Base-by-base conservation (phyloP, 2,888 invertebrate genomes). In the Ametastegia equiseti region DNA sequence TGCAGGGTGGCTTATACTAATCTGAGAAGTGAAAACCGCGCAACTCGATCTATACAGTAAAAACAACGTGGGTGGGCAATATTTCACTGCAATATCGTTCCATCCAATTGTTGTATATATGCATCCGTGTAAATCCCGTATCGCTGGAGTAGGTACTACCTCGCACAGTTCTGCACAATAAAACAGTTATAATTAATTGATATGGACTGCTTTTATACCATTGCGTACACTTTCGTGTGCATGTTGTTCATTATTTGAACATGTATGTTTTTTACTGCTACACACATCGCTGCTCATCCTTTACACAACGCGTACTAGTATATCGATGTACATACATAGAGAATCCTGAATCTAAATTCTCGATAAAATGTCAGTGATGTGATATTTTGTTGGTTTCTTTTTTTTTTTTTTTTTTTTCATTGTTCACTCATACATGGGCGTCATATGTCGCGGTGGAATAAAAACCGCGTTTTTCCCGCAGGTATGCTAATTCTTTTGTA, bases 1-100 rank as follows among this genome's bases (percentile, higher is more conserved):
- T 42, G 27, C 42, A 13, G 45, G 65, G 3, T 39, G 36, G 39
- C 19, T n/a, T 67, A n/a, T 5, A 47, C 57, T 54, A 75, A 75
- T 75, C 57, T 75, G 23, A 54, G 54, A 75, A 75, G 54, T 75
- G 75, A 75, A 75, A 75, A 75, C 75, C 75, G 54, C 50, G 54
- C 27, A 19, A 45, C 23, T 45, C 50, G 19, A n/a, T n/a, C n/a
- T n/a, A n/a, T n/a, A n/a, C 23, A 7, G 54, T 57, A 54, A 19
- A 75, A 75, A 75, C 75, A 75, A 75, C 23, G 54, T 23, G n/a
- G 50, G 75, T 54, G 50, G 75, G 36, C 36, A 36, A 54, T 75
- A 75, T 75, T 75, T 75, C 75, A 47, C 54, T 75, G 15, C 75
- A 39, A 75, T 57, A 57, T 54, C 57, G 54, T 19, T 39, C 75